A percentile compares a stretch with the other conserved stretches of the same genome.
phyloP scores from a whole-genome alignment of 1,140 invertebrate species.

The Aphelenchoides fujianensis region DNA sequence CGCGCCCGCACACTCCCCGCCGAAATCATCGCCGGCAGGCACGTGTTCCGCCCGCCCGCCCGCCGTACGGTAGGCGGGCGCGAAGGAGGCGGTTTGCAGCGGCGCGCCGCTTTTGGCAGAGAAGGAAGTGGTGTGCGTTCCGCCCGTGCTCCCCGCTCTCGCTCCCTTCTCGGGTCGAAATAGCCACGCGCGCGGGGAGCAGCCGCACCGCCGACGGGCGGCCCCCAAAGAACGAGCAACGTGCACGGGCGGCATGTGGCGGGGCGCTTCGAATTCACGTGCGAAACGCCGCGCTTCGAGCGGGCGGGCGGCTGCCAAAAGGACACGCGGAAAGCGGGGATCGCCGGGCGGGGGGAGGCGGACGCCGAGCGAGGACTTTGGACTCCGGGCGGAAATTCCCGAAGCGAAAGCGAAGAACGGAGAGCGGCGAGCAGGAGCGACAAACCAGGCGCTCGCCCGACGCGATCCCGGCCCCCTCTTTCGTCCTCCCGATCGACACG shows the following conservation, averaged over 20 bases:
- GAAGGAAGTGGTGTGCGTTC: background rate
- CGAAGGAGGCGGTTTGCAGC: no score
- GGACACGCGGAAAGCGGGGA: background rate
- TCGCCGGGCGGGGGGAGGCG: background rate
- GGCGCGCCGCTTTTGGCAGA: background rate
- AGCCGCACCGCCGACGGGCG: background rate
- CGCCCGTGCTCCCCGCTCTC: no score
- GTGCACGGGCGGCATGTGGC: background rate
- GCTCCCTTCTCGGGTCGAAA: no score
- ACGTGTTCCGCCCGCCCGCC: background rate
- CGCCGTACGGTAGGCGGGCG: no score
- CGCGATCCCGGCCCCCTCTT: background rate
- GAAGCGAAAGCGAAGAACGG: background rate
- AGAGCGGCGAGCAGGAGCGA: no score
- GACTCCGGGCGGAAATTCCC: background rate
- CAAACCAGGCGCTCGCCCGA: no score
- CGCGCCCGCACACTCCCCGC: background rate
- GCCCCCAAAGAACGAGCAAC: background rate
- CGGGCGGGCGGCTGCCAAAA: background rate
- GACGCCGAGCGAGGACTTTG: background rate
- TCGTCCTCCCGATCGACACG: background rate
- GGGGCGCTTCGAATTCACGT: background rate
- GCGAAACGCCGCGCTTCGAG: background rate
- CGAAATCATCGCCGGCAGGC: background rate
- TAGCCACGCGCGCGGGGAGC: background rate